Evolutionary conservation across 2,797 vertebrate species (phyloP), one percentile per base, ranked within the genome.

Genomic region (Channallabes apus): DNA sequence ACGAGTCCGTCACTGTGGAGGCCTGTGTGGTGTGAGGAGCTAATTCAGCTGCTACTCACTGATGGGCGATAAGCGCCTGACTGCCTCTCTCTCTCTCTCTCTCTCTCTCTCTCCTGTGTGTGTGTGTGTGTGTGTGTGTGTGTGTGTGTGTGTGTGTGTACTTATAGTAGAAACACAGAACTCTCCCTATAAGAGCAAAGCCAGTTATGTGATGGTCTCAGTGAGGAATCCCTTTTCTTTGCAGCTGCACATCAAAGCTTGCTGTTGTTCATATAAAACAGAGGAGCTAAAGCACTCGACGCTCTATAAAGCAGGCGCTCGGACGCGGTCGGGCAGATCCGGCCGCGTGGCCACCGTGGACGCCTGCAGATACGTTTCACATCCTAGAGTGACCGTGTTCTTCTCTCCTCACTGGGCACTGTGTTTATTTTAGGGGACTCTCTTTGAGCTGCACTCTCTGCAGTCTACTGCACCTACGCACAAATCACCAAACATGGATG

Each of bases 181-280:
- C 9, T 27, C 38, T 67, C 3, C 29, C 27, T 81, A 54, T 56
- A 22, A 4, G 29, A 14, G 56, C 29, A 61, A 35, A 11, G 18
- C 18, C 8, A 12, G 17, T 22, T 9, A 46, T 11, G 54, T 59
- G 18, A 35, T 77, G 94, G 93, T 94, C 91, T 93, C 90, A 77
- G 85, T 64, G 41, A 61, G 67, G 88, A 91, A 91, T 89, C 88
- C 90, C 85, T 88, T 92, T 93, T 90, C 91, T 89, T 59, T 77
- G 18, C 4, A 11, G 56, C 92, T 93, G 91, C 92, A 93, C 93
- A 93, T 94, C 89, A 93, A 94, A 94, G 93, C 90, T 32, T 6
- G 65, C 72, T 61, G 51, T 82, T 38, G 72, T 78, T 82, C 78
- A 56, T 81, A 77, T 71, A 51, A 69, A 22, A 77, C 54, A 86